These are phyloP conservation scores for Ectemnius cavifrons DNA, from an alignment of 2,888 invertebrate genomes.

Conservation along the genomic window DNA sequence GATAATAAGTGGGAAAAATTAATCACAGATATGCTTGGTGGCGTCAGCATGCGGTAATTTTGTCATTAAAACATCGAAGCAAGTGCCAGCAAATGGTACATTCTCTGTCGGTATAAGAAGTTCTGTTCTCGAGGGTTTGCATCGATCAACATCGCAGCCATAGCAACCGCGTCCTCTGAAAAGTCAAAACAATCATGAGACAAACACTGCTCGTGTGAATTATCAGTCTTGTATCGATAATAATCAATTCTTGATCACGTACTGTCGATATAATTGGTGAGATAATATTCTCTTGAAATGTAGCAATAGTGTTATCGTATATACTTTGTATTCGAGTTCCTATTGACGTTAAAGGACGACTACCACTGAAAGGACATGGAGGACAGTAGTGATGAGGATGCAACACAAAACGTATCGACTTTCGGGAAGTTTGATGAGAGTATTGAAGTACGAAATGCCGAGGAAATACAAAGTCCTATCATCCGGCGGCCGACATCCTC, in stretches of 20 bases:
- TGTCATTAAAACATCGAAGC: too few species aligned
- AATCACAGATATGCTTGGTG: too few species aligned
- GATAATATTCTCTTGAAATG: too few species aligned
- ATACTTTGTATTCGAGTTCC: too few species aligned
- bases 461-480: slow-evolving; percentile 80
- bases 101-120: neutral
- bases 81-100: too few species aligned
- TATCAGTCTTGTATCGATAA: neutral
- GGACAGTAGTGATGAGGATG: slow-evolving; percentile 59
- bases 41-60: too few species aligned
- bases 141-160: slow-evolving; percentile 50
- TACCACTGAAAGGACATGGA: slow-evolving; percentile 41
- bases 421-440: slow-evolving; percentile 80
- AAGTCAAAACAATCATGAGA: slow-evolving; percentile 26
- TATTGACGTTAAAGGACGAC: too few species aligned
- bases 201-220: neutral
- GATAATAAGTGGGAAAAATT: too few species aligned
- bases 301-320: too few species aligned
- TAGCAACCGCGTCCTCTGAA: slow-evolving; percentile 38
- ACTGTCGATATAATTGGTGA: too few species aligned
- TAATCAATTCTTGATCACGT: too few species aligned
- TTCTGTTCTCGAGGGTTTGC: slow-evolving; percentile 9
- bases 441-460: slow-evolving; percentile 80
- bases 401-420: slow-evolving; percentile 64
- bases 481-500: slow-evolving; percentile 59